Conservation (phyloP, 2,113 vertebrate genomes). For the Psammodynastes pulverulentus region DNA sequence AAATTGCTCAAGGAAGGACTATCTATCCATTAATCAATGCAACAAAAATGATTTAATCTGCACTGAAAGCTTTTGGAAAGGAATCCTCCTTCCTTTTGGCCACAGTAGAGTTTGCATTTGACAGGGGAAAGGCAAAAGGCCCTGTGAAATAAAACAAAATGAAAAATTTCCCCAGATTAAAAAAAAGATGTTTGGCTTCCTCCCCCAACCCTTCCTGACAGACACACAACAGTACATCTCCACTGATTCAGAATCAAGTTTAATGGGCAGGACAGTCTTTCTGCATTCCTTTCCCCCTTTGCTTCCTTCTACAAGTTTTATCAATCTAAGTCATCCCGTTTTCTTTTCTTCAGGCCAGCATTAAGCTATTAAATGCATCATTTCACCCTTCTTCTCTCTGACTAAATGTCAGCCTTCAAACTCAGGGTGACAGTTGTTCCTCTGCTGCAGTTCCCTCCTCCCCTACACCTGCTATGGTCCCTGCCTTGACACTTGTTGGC, state of each 20-base stretch:
- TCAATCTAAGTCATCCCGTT: conserved; percentile 30
- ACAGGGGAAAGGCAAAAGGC: conserved; percentile 26
- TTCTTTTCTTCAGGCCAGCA: conserved; percentile 38
- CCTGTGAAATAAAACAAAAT: neutral
- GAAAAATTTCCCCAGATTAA: conserved; percentile 5
- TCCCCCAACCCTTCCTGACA: neutral
- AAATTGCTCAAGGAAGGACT: neutral
- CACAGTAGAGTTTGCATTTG: conserved; percentile 7
- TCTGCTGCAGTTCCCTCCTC: conserved; percentile 1
- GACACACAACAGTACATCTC: conserved; percentile 20
- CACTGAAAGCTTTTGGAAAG: conserved; percentile 19
- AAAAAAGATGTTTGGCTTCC: conserved; percentile 9
- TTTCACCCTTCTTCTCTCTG: conserved; percentile 45
- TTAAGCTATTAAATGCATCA: conserved; percentile 42
- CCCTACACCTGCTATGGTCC: neutral
- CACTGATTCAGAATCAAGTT: conserved; percentile 31
- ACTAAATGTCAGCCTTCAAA: conserved; percentile 42
- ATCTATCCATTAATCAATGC: conserved; percentile 20
- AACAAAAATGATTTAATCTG: neutral
- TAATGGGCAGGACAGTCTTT: conserved; percentile 27
- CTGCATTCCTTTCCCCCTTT: conserved; percentile 30
- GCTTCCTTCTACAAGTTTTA: conserved; percentile 30
- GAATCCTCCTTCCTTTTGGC: conserved; percentile 22
- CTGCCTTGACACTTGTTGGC: conserved; percentile 8
- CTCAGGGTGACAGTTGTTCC: neutral